phyloP scores from a whole-genome alignment of 1,140 invertebrate species.

The Psilanteris sp. region DNA sequence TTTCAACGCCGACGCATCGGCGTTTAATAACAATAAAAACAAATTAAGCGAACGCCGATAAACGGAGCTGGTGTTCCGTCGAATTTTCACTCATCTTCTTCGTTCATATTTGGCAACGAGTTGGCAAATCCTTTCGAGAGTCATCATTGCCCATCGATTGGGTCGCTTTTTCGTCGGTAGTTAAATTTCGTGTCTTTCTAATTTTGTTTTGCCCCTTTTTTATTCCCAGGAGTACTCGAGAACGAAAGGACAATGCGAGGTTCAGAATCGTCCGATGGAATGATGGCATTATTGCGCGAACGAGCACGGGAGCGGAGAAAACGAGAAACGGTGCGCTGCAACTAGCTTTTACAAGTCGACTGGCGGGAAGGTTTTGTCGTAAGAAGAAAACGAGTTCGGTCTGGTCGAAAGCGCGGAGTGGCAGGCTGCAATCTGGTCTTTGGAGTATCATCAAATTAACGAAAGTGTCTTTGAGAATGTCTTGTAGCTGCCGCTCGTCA shows the following conservation, averaged over 20 bases:
- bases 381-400: constrained; percentile 64
- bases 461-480: constrained; percentile 76
- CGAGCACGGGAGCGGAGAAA: constrained; percentile 19
- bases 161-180: background rate
- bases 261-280: constrained; percentile 12
- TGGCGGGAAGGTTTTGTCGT: constrained; percentile 42
- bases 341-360: constrained; percentile 45
- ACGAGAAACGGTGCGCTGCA: constrained; percentile 34
- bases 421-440: constrained; percentile 75
- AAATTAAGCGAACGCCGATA: no score
- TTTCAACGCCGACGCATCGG: no score
- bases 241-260: constrained; percentile 18
- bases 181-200: constrained; percentile 17
- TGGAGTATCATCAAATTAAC: constrained; percentile 80
- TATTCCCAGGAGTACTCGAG: constrained; percentile 10
- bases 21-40: no score
- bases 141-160: constrained; percentile 20
- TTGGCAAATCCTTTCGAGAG: constrained; percentile 10
- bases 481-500: constrained; percentile 64
- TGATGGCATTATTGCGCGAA: constrained; percentile 45
- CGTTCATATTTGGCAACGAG: constrained; percentile 3
- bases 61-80: no score
- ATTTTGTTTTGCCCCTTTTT: background rate
- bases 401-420: constrained; percentile 69
- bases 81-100: no score